Base-by-base conservation (phyloP, 2,113 vertebrate genomes). In the Tapirus terrestris region DNA sequence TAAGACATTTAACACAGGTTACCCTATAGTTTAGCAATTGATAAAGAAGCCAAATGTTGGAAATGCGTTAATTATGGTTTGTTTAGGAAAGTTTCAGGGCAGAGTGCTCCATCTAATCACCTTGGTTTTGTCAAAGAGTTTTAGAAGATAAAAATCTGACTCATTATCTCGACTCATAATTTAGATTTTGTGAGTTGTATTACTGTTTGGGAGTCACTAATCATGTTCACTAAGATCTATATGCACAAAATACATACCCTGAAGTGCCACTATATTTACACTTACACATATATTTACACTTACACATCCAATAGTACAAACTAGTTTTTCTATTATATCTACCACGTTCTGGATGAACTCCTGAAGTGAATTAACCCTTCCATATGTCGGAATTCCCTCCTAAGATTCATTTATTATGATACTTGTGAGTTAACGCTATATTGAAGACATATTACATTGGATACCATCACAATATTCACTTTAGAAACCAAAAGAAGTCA, bases 81-180 rank as follows among this genome's bases (percentile, higher is more conserved):
- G 80, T 84, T 96, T 86, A 97, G 56, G 84, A 97, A 94, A 98
- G 88, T 89, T 95, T 98, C 97, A 97, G 81, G 56, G 73, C 68
- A 94, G 92, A 51, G 70, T 2, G 56, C 27, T 94, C 96, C 58
- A 96, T 72, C 12, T 51, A 95, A 98, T 91, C 94, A 96, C 21
- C 48, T 56, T 73, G 25, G 84, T 88, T 96, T 89, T 97, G 76
- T 94, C 48, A 81, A 81, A 82, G 61, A 91, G n/a, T 84, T 96
- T 95, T 67, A 61, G 76, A 96, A 93, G 84, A 94, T 97, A 93
- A 96, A 98, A 98, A 89, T n/a, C 68, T 92, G 87, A 97, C 72
- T 96, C 83, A 92, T 96, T 58, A 91, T 92, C 96, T 95, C 56
- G 96, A 89, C 25, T 96, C 48, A 85, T 13, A 91, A 72, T 85